Base-by-base conservation (phyloP, 2,888 invertebrate genomes). In the Drosophila bunnanda region DNA sequence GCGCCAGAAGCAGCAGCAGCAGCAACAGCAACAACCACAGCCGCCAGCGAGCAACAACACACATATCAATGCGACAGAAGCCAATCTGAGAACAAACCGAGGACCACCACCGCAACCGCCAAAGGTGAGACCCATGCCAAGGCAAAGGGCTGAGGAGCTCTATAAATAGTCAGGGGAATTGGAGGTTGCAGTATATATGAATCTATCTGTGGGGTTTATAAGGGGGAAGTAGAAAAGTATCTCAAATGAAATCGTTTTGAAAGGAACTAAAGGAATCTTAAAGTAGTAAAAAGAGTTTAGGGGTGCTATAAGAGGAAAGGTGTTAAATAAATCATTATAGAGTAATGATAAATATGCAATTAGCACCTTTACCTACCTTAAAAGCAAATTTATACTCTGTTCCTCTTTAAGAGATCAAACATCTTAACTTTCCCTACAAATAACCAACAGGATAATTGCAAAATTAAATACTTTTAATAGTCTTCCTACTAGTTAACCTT, bases 31-130 rank as follows among this genome's bases (percentile, higher is more conserved):
- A 32, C 70, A 68, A 22, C 78, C 67, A 46, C 46, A 30, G 20
- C 69, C 34, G 22, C 32, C 71, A n/a, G 13, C 67, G 13, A 41
- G 41, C 10, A 65, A n/a, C 57, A 72, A 28, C 75, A 69, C 79
- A 73, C 90, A 90, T 78, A 88, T 90, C 77, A 91, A 91, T 80
- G 92, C 91, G 72, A 92, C 92, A 36, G 92, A 92, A 82, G 91
- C 92, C 38, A 92, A 92, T 89, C 84, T 92, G 76, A 91, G 90
- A 86, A 92, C 92, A 77, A 92, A 92, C 75, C 94, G 97, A 82
- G 96, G 96, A 48, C 96, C 97, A 34, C 97, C 97, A 34, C 97
- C 97, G 13, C 95, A 96, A 79, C 96, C 96, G 28, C 96, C 96
- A 62, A 89, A 89, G 88, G 90, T 89, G 64, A 75, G 70, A 69